phyloP scores from a whole-genome alignment of 2,888 invertebrate species.

The Masnerella sp. region DNA sequence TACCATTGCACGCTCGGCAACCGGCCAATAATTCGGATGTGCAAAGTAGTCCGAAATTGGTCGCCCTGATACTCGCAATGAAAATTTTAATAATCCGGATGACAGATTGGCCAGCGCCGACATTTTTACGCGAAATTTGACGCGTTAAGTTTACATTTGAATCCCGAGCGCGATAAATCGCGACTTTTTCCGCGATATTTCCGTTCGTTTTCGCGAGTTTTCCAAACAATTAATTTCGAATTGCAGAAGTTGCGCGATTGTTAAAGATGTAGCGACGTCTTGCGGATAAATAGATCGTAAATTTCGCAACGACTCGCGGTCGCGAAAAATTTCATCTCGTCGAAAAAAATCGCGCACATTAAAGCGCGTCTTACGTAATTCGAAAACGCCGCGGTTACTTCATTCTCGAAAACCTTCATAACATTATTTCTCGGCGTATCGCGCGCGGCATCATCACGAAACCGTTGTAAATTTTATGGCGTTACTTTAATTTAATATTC shows the following conservation, averaged over 20 bases:
- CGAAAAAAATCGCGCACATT: too few relatives aligned
- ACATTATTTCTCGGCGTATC: not conserved
- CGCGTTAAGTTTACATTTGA: slow-evolving; percentile 42
- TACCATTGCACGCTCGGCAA: slow-evolving; percentile 68
- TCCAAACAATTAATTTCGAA: slow-evolving; percentile 27
- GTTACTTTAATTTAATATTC: slow-evolving; percentile 13
- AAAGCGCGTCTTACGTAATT: too few relatives aligned
- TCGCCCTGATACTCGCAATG: slow-evolving; percentile 30
- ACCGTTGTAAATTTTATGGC: slow-evolving; percentile 6
- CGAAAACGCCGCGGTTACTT: slow-evolving; percentile 7
- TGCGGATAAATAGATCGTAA: slow-evolving; percentile 13
- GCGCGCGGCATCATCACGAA: slow-evolving; percentile 12
- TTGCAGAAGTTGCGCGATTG: not conserved
- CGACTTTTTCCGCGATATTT: slow-evolving; percentile 31
- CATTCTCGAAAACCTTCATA: slow-evolving; percentile 1
- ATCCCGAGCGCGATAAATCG: slow-evolving; percentile 25
- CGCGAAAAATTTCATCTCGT: too few relatives aligned
- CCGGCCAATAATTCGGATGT: slow-evolving; percentile 69
- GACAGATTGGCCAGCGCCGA: slow-evolving; percentile 57
- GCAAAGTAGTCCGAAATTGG: slow-evolving; percentile 61
- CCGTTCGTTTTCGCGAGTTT: slow-evolving; percentile 7
- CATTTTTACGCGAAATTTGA: slow-evolving; percentile 32
- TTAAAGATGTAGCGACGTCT: not conserved
- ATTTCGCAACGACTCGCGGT: not conserved
- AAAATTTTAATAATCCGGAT: slow-evolving; percentile 53